phyloP scores from a whole-genome alignment of 53 echinoderm and acorn worm species.

The Antedon mediterranea region DNA sequence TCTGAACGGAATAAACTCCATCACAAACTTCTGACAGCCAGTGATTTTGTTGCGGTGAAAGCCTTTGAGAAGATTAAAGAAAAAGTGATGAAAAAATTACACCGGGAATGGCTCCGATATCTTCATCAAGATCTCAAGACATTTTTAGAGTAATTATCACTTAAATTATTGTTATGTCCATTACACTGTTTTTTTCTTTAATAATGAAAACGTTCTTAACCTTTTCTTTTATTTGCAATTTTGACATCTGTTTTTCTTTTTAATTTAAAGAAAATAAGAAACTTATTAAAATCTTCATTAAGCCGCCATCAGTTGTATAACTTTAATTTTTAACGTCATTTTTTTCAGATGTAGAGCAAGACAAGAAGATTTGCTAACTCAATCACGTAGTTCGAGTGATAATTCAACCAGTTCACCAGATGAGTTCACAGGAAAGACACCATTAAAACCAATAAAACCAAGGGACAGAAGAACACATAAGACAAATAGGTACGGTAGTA shows the following conservation, averaged over 20 bases:
- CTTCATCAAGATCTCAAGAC: slow-evolving; percentile 63
- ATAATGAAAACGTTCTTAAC: too few relatives aligned
- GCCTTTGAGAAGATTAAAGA: slow-evolving; percentile 76
- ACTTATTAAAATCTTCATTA: too few relatives aligned
- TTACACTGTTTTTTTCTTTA: too few relatives aligned
- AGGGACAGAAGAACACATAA: too few relatives aligned
- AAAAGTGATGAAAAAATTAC: slow-evolving; percentile 49
- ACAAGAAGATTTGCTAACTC: slow-evolving; percentile 47
- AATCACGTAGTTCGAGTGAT: not conserved
- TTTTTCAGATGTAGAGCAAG: slow-evolving; percentile 55
- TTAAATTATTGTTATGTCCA: not conserved
- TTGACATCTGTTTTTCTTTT: too few relatives aligned
- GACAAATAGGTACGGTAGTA: too few relatives aligned
- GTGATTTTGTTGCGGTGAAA: slow-evolving; percentile 75
- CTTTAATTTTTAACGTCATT: too few relatives aligned
- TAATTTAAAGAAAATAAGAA: too few relatives aligned
- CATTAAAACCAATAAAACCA: not conserved
- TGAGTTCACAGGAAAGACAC: not conserved
- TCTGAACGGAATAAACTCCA: slow-evolving; percentile 69
- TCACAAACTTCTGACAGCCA: slow-evolving; percentile 54
- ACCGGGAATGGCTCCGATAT: slow-evolving; percentile 80
- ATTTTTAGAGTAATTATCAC: slow-evolving; percentile 64
- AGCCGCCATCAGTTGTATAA: too few relatives aligned
- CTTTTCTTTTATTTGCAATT: too few relatives aligned
- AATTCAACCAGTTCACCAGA: not conserved